phyloP scores from a whole-genome alignment of 2,888 invertebrate species.

The Eupithecia exiguata region DNA sequence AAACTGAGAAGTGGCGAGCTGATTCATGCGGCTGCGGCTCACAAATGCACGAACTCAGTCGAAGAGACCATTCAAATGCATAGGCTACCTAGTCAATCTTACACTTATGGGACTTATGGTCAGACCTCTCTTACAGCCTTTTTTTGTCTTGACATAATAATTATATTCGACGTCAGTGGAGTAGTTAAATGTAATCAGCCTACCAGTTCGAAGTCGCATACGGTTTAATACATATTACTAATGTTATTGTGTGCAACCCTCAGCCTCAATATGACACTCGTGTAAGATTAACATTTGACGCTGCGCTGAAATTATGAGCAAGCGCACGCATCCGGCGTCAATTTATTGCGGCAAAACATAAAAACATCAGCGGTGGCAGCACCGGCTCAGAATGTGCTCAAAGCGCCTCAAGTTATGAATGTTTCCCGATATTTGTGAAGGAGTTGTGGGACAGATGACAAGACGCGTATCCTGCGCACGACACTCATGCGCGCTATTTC shows the following conservation, averaged over 20 bases:
- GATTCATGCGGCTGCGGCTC: conserved; percentile 58
- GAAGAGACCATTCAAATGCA: background rate
- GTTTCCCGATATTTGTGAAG: conserved; percentile 78
- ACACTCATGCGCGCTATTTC: conserved; percentile 5
- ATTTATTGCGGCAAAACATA: conserved; percentile 70
- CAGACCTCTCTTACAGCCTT: too few relatives aligned
- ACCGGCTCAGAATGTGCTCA: conserved; percentile 54
- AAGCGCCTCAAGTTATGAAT: conserved; percentile 78
- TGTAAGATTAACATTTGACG: conserved; percentile 61
- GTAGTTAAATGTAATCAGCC: too few relatives aligned
- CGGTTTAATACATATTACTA: too few relatives aligned
- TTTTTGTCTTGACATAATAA: too few relatives aligned
- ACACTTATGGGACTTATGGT: too few relatives aligned
- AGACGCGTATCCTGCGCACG: conserved; percentile 61
- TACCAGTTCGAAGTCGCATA: too few relatives aligned
- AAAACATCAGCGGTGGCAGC: conserved; percentile 73
- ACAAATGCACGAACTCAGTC: conserved; percentile 22
- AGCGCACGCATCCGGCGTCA: conserved; percentile 67
- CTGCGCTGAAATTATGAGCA: conserved; percentile 60
- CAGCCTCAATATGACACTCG: conserved; percentile 21
- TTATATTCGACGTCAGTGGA: too few relatives aligned
- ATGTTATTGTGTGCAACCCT: too few relatives aligned
- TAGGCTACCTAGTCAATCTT: background rate
- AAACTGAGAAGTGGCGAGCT: conserved; percentile 57
- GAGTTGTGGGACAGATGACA: conserved; percentile 77